Base-by-base conservation (phyloP, 2,888 invertebrate species). In the Cepaea hortensis region DNA sequence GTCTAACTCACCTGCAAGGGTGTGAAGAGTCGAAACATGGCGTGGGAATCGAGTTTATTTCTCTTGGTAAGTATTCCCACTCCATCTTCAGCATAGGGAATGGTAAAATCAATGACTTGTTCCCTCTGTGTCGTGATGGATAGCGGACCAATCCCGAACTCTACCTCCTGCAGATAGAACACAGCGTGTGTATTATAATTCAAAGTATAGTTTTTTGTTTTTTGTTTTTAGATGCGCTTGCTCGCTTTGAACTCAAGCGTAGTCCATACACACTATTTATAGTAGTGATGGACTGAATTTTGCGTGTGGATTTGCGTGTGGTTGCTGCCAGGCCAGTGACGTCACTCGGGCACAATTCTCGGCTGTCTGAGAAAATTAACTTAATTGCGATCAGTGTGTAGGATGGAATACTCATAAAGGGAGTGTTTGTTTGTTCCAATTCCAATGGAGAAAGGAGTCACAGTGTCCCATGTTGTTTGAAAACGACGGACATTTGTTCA, bases 81-180 rank as follows among this genome's bases (percentile, higher is more conserved):
- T 1, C 92, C 92, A 80, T 92, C 93, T 80, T 92, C 91, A 85
- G 90, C 90, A 81, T 88, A 91, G 0, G 92, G 90, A 70, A 88
- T 89, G 15, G 91, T 91, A 87, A 92, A 92, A 84, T 92, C 92
- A n/a, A 93, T 90, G 0, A 91, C 92, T 0, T 70, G 50, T 35
- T 89, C 89, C 48, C 93, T 85, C 15, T 88, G 77, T 11, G 91
- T 88, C 5, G 91, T 92, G 18, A 93, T 90, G 9, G 91, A 91
- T 61, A 93, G 87, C 0, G 93, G 92, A 15, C 91, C 93, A 46
- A 91, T 84, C 7, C 90, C 92, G 70, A 93, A 89, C 35, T 90
- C 90, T 1, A 89, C 89, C 76, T 92, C 90, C 93, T 91, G 85
- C 81, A 77, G 50, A 81, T 55, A 23, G 20, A 35, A 35, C 9